These are phyloP conservation scores for Malachius bipustulatus DNA, from an alignment of 2,888 invertebrate species.

Conservation along the genomic window DNA sequence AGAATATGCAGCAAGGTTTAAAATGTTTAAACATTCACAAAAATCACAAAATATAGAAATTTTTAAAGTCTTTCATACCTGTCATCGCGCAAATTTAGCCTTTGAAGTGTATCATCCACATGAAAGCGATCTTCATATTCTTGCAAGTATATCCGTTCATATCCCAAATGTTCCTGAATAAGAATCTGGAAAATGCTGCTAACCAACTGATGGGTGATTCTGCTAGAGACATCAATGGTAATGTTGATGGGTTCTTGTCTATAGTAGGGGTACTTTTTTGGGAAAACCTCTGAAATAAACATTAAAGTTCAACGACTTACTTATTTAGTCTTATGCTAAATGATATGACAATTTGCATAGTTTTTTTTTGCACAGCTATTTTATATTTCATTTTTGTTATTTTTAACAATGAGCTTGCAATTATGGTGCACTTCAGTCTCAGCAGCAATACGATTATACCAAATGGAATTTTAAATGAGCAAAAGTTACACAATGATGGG, in stretches of 20 bases:
- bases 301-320: too few species aligned
- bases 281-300: constrained; percentile 37
- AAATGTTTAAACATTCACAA: neutral
- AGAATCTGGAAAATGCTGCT: constrained; percentile 48
- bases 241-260: constrained; percentile 36
- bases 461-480: too few species aligned
- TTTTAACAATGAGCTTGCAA: too few species aligned
- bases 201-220: constrained; percentile 44
- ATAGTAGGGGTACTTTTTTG: constrained; percentile 36
- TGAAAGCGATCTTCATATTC: constrained; percentile 38
- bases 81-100: constrained; percentile 22
- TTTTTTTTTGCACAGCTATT: too few species aligned
- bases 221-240: constrained; percentile 42
- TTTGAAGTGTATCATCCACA: constrained; percentile 29
- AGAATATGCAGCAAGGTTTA: neutral
- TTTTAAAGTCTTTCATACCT: neutral
- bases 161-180: constrained; percentile 39
- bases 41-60: neutral
- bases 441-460: too few species aligned
- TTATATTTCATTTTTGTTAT: too few species aligned
- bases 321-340: too few species aligned
- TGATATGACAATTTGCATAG: too few species aligned
- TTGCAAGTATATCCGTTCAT: constrained; percentile 35
- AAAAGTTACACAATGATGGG: too few species aligned
- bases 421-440: too few species aligned